phyloP scores from a whole-genome alignment of 2,797 vertebrate species.

The Philypnodon macrostomus region DNA sequence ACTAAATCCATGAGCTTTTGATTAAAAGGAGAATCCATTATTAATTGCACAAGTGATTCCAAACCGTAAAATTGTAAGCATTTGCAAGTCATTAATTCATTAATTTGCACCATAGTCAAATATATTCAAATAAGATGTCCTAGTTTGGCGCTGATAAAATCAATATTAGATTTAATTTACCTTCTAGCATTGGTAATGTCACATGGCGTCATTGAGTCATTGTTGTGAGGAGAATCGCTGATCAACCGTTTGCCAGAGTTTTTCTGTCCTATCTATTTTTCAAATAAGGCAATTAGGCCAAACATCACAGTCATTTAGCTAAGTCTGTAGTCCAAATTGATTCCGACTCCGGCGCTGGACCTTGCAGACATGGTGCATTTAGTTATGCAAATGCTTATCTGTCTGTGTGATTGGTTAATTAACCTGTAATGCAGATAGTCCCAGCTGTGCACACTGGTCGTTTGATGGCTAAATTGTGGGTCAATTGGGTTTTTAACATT shows the following conservation, averaged over 20 bases:
- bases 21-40: conserved; percentile 26
- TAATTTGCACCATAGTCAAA: conserved; percentile 36
- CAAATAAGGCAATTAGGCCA: conserved; percentile 74
- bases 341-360: conserved; percentile 73
- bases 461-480: conserved; percentile 74
- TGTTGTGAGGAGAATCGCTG: conserved; percentile 45
- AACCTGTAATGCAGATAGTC: conserved; percentile 77
- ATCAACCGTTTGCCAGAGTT: conserved; percentile 61
- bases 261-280: conserved; percentile 65
- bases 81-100: conserved; percentile 23
- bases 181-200: conserved; percentile 44
- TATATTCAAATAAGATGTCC: conserved; percentile 27
- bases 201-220: conserved; percentile 41
- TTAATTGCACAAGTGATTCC: conserved; percentile 35
- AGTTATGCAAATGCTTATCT: conserved; percentile 82
- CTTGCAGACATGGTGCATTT: conserved; percentile 76
- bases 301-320: conserved; percentile 76
- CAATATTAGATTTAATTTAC: conserved; percentile 53
- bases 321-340: conserved; percentile 76
- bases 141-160: conserved; percentile 54
- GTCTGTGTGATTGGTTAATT: conserved; percentile 81
- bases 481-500: conserved; percentile 79
- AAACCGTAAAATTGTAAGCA: conserved; percentile 25
- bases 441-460: conserved; percentile 64
- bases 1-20: conserved; percentile 19